These are phyloP conservation scores for Saimiri boliviensis DNA, from an alignment of 2,113 vertebrate species.

Conservation along the genomic window DNA sequence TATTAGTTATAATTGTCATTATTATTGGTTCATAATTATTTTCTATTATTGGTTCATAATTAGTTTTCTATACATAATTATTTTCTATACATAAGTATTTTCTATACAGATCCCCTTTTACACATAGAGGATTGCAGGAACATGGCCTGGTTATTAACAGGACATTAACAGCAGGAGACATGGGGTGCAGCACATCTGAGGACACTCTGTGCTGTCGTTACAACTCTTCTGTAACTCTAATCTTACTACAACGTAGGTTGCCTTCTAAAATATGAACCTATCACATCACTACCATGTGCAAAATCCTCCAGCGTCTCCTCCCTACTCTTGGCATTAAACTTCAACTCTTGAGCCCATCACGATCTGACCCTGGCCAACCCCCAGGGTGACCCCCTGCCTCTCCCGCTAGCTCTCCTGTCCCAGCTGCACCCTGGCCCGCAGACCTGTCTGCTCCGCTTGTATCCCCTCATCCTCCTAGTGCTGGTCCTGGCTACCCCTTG, in stretches of 20 bases:
- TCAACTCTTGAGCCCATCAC: too few relatives aligned
- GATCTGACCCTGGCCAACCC: background rate
- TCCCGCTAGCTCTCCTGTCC: background rate
- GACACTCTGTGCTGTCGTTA: background rate
- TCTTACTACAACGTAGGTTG: background rate
- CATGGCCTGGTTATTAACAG: accelerated
- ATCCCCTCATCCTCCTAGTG: accelerated
- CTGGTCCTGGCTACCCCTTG: accelerated
- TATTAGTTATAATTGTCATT: background rate
- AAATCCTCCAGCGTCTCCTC: too few relatives aligned
- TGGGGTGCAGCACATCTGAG: too few relatives aligned
- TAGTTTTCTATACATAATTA: too few relatives aligned
- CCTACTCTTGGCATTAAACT: background rate
- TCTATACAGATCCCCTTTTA: background rate
- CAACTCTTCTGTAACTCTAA: background rate
- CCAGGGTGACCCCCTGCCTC: accelerated
- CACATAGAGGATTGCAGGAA: background rate
- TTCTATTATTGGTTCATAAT: too few relatives aligned
- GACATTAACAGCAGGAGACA: background rate
- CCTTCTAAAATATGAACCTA: background rate
- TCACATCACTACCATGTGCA: accelerated
- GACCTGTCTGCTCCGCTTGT: background rate
- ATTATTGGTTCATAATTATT: background rate
- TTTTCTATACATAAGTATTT: too few relatives aligned
- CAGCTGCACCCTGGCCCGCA: accelerated